Percentiles rank a stretch among this genome's conserved stretches.
Conservation (phyloP, 2,797 vertebrate genomes). For the Sylvia borin region DNA sequence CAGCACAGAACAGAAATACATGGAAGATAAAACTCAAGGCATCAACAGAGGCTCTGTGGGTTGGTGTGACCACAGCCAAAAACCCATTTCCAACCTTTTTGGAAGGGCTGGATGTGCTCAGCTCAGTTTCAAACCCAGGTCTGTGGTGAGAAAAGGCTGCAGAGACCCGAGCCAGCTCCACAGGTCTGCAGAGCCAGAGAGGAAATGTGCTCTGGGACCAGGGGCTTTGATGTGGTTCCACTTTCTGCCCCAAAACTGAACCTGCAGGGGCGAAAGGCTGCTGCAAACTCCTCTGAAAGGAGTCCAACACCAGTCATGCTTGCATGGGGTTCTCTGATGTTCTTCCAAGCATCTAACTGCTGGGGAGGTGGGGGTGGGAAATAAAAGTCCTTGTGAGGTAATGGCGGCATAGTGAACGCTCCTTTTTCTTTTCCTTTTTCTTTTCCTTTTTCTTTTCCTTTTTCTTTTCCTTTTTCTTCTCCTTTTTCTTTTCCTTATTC, state of each 20-base stretch:
- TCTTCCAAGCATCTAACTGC: neutral
- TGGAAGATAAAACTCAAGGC: rapidly evolving
- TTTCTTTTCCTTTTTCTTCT: too few relatives aligned
- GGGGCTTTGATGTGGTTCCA: neutral
- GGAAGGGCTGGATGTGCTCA: neutral
- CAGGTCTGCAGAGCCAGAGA: neutral
- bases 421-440: too few relatives aligned
- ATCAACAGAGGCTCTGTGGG: neutral
- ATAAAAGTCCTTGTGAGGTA: neutral
- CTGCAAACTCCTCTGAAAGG: neutral
- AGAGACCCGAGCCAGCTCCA: neutral
- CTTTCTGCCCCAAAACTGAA: neutral
- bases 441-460: too few relatives aligned
- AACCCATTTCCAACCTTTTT: neutral
- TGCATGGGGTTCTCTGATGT: neutral
- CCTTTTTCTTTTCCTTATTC: neutral
- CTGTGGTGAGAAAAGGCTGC: neutral
- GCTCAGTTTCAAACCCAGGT: neutral
- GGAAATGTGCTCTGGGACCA: neutral
- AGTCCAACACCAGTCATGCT: neutral
- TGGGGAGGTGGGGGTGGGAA: neutral
- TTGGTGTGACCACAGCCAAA: neutral
- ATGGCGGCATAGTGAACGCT: neutral
- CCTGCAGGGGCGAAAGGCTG: neutral
- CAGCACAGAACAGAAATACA: neutral